Evolutionary conservation across 2,797 vertebrate genomes (phyloP), one percentile per base, ranked within the genome.

Genomic region (Eospalax fontanierii): DNA sequence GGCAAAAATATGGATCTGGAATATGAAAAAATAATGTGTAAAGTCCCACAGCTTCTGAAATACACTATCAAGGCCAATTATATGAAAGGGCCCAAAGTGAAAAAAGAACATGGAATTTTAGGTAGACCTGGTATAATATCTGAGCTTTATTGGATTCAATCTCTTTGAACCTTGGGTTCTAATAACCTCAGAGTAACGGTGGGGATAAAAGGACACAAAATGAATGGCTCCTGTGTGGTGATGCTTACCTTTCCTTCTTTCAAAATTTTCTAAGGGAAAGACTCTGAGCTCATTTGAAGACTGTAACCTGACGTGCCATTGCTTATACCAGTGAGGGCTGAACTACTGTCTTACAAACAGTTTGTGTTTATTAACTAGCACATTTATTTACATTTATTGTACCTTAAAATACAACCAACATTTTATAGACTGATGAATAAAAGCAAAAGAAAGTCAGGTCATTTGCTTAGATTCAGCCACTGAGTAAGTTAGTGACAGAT

Each of bases 371-470:
- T 46, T 73, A 76, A 10, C 22, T 24, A 75, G 87, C 57, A 93
- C 76, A n/a, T 95, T 93, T 83, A 74, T 59, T 94, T 83, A 61
- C 40, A 90, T 40, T 68, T 73, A 66, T 61, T 90, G 59, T 14
- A 66, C 61, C 97, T 92, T 85, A 92, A n/a, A 89, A 95, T 50
- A 86, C 68, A 61, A 38, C 40, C 35, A n/a, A 81, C 30, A 57
- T 81, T 86, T 84, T 91, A 93, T n/a, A 87, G 87, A 90, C 19
- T 68, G 78, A 91, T 63, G 82, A 70, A 86, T n/a, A 61, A 94
- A 91, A 89, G 93, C 59, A 76, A 82, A 92, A 92, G 28, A 70
- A 81, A 78, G n/a, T 76, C 87, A 91, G 94, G 78, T 59, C 59
- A 84, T 83, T 89, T 59, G 54, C 81, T 86, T 86, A 88, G 83